These are phyloP conservation scores for Drosophila nigricruria DNA, from an alignment of 2,888 invertebrate species.

Conservation along the genomic window DNA sequence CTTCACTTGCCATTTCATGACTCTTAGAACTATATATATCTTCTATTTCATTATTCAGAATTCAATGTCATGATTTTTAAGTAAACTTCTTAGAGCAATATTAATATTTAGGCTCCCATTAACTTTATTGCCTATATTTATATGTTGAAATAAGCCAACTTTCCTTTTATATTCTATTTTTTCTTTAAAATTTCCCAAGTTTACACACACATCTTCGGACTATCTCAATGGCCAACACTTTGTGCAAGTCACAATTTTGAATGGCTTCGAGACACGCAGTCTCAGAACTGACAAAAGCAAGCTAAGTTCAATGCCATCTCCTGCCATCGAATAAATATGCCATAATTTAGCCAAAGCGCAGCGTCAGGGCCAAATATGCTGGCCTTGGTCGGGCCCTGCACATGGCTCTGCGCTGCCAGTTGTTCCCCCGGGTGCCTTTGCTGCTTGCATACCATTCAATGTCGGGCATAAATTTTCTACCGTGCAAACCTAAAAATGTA, in stretches of 20 bases:
- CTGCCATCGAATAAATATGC: slow-evolving; percentile 37
- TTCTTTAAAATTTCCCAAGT: background rate
- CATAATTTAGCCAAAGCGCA: slow-evolving; percentile 54
- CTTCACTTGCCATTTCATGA: too few relatives aligned
- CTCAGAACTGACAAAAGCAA: slow-evolving; percentile 34
- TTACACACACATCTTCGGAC: background rate
- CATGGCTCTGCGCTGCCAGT: slow-evolving; percentile 6
- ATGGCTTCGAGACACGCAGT: slow-evolving; percentile 12
- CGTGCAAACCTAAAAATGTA: slow-evolving; percentile 60
- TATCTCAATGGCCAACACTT: slow-evolving; percentile 20
- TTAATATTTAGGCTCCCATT: background rate
- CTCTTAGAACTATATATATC: too few relatives aligned
- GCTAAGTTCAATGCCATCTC: slow-evolving; percentile 58
- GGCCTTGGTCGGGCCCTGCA: slow-evolving; percentile 48
- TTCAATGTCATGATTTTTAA: background rate
- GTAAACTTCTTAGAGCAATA: too few relatives aligned
- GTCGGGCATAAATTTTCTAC: slow-evolving; percentile 65
- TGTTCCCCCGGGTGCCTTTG: slow-evolving; percentile 29
- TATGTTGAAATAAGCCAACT: background rate
- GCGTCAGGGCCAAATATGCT: slow-evolving; percentile 56
- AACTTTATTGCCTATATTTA: background rate
- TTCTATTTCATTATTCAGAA: too few relatives aligned
- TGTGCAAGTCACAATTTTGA: slow-evolving; percentile 22
- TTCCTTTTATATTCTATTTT: too few relatives aligned
- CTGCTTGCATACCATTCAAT: slow-evolving; percentile 64